Evolutionary conservation across 2,113 vertebrate genomes (phyloP), one percentile per base, ranked within the genome.

Genomic region (Podarcis muralis): DNA sequence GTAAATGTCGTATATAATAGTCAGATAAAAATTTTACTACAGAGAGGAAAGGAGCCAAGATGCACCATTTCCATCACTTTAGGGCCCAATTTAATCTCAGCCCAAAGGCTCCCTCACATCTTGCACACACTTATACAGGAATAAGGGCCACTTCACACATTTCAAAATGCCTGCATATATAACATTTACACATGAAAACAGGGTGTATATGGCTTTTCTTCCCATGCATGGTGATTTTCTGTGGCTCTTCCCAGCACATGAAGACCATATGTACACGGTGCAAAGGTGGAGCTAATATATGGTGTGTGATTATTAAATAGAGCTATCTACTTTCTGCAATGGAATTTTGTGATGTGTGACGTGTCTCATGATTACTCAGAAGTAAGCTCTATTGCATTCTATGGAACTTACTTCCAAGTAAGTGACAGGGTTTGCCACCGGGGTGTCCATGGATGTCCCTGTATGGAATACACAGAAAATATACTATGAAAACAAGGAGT

Each of bases 1-100:
- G 93, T 94, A 94, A 96, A 96, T 96, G 94, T 90, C 22, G 0
- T 91, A 92, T 91, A 90, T 90, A 94, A 88, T 91, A 95, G 93
- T 95, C 95, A 95, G 59, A 90, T 88, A 88, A 94, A 89, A 86
- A 93, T 92, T 93, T 95, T 92, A 89, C 91, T 89, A 88, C 72
- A 12, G 5, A 0, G 83, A 37, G 92, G 71, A 85, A 20, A 71
- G 90, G 90, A 92, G 91, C 87, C 84, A 71, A 27, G 77, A 81
- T 59, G 53, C 74, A 87, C 78, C 86, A 69, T 92, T 89, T 83
- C 86, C 59, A 87, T 83, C 15, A 1, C 48, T 88, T 94, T 93
- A 74, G 22, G 91, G 89, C 85, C 86, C 91, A 94, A 81, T 32
- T 93, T 95, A 53, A 35, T 88, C 30, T 83, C n/a, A 53, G 15